Evolutionary conservation across 2,888 invertebrate genomes (phyloP), one percentile per base, ranked within the genome.

Genomic region (Agrotis segetum): DNA sequence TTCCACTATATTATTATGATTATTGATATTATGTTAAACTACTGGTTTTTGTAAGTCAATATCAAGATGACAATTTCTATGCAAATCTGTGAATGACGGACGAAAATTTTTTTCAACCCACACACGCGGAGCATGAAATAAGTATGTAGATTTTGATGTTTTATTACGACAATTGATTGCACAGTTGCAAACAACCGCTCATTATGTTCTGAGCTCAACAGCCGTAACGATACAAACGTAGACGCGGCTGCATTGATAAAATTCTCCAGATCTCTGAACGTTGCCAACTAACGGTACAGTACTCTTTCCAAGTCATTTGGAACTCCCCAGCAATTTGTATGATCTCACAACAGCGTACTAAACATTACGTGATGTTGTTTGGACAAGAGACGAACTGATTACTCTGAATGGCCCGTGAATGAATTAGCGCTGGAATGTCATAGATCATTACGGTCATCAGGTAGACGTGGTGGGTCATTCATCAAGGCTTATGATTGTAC

Each of bases 11-110:
- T 75, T 78, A 55, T 34, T 67, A 70, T 74, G 71, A 77, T 78
- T 81, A 76, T 71, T 77, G 66, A 67, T 75, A 79, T 79, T 72
- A 79, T 77, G 64, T 67, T 65, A 60, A 74, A 79, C 55, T 59
- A 63, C 53, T 63, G 63, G 70, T 78, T 79, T 77, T 79, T 72
- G 71, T 67, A 81, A 61, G 78, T 68, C 76, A 79, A 73, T 81
- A 81, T 77, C 82, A 73, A 74, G 44, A 75, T 60, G 60, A 68
- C 68, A 61, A 80, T 82, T 78, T 82, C 53, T 34, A 77, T 77
- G 80, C 61, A 67, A 79, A 79, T 66, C 21, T 47, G 24, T 5
- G 17, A 56, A 50, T 47, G 55, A 17, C 64, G 53, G 55, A 49
- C 29, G 70, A 34, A 75, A 64, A 67, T 44, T 19, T 5, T 56